Base-by-base conservation (phyloP, 2,888 invertebrate species). In the Maniola hyperantus region DNA sequence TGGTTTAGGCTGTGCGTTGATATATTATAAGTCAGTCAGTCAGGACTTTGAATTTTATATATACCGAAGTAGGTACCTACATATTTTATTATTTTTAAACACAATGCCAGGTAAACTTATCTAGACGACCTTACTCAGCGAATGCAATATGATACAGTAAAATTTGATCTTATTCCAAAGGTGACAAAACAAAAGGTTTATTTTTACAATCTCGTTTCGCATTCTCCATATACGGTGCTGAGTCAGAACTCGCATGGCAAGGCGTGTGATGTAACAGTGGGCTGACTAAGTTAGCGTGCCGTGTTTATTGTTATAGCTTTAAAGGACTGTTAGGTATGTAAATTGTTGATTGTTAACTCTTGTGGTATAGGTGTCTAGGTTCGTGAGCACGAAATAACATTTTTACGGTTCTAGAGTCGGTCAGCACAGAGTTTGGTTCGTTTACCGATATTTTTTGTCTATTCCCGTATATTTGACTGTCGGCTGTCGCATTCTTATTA, bases 221-320 rank as follows among this genome's bases (percentile, higher is more conserved):
- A 71, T 74, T 74, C 70, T 63, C 71, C 70, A 69, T 66, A 62
- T 64, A 71, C 50, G 63, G 66, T 57, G 61, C 66, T 82, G 83
- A 83, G 76, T 82, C 83, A 83, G 74, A 64, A 51, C 33, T 44
- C 46, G 58, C 76, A 26, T 81, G 80, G 79, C 72, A 77, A 75
- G 71, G 76, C 75, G 77, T 70, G 74, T 83, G 79, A 82, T 80
- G 80, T 81, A 81, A 83, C 74, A 53, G 72, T 10, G 34, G 54
- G 59, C 74, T 54, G 54, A 57, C 65, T 64, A 68, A 68, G 48
- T 65, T 61, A 54, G 55, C 60, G 65, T 62, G 26, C 18, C 59
- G 46, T 65, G 54, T 62, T 53, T 59, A 58, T 65, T 68, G 48
- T 64, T 53, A 18, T 26, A 20, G 18, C 61, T 61, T 66, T 46